Evolutionary conservation across 2,888 invertebrate species (phyloP), one percentile per base, ranked within the genome.

Genomic region (Mycogona germanica): DNA sequence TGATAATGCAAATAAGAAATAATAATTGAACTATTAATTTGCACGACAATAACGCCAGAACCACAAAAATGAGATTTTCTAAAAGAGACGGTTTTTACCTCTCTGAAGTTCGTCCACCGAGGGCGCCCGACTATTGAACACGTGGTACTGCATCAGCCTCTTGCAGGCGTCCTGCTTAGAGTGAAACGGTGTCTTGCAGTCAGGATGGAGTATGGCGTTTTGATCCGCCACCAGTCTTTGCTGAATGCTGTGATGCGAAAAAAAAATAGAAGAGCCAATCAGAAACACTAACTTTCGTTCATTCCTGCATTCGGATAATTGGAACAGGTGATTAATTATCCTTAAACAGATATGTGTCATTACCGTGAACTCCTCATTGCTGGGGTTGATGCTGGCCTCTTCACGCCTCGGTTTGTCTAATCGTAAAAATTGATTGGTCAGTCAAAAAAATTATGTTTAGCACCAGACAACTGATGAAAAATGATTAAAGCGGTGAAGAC

Each of bases 211-310:
- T 48, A 82, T 84, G 56, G 80, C 81, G 62, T 78, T 78, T 68
- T 85, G 84, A 71, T 87, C 86, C 48, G 79, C 79, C 64, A 78
- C 77, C 64, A 84, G 66, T 67, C 85, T 84, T 55, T 82, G 80
- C 61, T 84, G 82, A 64, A 86, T 78, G 63, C 85, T 85, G n/a
- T n/a, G n/a, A n/a, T n/a, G n/a, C n/a, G n/a, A 60, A 59, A 66
- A 61, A 60, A 58, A 60, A 23, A 19, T 21, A 51, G 42, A 23
- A 12, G 26, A 25, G 14, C 14, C 12, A 71, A 41, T 9, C 14
- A 41, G 21, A 19, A 41, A 12, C 17, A 41, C 12, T 12, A 35
- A 41, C 9, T 17, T 17, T 17, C 45, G 23, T 25, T 21, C 45
- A 26, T n/a, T 9, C n/a, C 21, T 19, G 14, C 19, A 45, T 26